Evolutionary conservation across 2,113 vertebrate species (phyloP), one percentile per base, ranked within the genome.

Genomic region (Perca flavescens): DNA sequence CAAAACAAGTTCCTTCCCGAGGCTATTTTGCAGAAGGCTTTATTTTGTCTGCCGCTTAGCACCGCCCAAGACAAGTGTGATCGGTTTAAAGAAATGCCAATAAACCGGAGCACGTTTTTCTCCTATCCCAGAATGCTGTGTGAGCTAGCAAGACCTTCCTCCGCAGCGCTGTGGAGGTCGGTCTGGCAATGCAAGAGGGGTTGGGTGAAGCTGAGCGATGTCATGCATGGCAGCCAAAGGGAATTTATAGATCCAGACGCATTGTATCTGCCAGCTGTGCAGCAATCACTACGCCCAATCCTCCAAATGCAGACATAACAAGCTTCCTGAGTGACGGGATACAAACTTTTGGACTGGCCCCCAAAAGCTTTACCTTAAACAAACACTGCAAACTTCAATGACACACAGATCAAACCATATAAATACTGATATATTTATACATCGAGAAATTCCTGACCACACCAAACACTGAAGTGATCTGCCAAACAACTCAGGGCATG

Each of bases 241-340:
- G 75, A 79, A 91, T 94, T 91, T 85, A 91, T 88, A 85, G 83
- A 91, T 89, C 77, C 85, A 91, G 92, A 86, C 73, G 86, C 89
- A 72, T 88, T 86, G 89, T 92, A 94, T 53, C 5, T 93, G 94
- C 93, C 95, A 94, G 94, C 90, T 90, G 81, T 83, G 83, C 87
- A 87, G 79, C 63, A 52, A 65, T 90, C 61, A 56, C 92, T 94
- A 92, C 90, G 47, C 95, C 92, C 93, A 86, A 70, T 79, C 86
- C 89, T 82, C 2, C 80, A 12, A 71, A 90, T 25, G 86, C 94
- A 96, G 94, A 96, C 96, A 94, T 95, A 97, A 96, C 96, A 96
- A 94, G 80, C 85, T 74, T 57, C 16, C 52, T 47, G 88, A 93
- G 62, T 93, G 94, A 95, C 94, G 92, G 93, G 40, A 88, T 57